Evolutionary conservation across 2,888 invertebrate species (phyloP), one percentile per base, ranked within the genome.

Genomic region (Himalopsyche anomala): DNA sequence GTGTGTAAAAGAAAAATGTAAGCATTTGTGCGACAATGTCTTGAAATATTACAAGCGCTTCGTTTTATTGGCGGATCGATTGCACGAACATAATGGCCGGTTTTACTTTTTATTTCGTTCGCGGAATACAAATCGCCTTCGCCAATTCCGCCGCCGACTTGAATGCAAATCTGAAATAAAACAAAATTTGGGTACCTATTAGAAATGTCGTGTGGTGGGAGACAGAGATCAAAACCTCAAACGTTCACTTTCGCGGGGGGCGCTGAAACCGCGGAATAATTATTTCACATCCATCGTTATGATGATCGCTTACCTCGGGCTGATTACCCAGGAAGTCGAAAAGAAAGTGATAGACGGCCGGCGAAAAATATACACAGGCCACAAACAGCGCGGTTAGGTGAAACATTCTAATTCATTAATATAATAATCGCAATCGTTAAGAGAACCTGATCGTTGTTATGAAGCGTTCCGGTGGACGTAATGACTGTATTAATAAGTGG

Each of bases 61-160:
- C 62, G 62, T 62, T 62, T 62, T 62, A 62, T 62, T 19, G 62
- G 19, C 11, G 28, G 28, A 19, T 62, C 19, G 62, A 62, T n/a
- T 62, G 28, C 19, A 9, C 62, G 28, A 62, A 62, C 19, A 62
- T 19, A 62, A 62, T 62, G 62, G 62, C 62, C 19, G 28, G 19
- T 62, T 62, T 62, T 62, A 62, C 62, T 62, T 62, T 62, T 62
- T 62, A 62, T 62, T 62, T 28, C 62, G 62, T 19, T 62, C 28
- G 19, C 62, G 11, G 62, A 62, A 62, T 62, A 19, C 62, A 62
- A 62, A 62, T 62, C 8, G 19, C 19, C 0, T n/a, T 19, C 62
- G 19, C 28, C 28, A 4, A 19, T 28, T 62, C 62, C 62, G 19
- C n/a, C 19, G 62, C 19, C 28, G 62, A 19, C 62, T 62, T 19